Base-by-base conservation (phyloP, 2,888 invertebrate species). In the Lutraria lutraria region DNA sequence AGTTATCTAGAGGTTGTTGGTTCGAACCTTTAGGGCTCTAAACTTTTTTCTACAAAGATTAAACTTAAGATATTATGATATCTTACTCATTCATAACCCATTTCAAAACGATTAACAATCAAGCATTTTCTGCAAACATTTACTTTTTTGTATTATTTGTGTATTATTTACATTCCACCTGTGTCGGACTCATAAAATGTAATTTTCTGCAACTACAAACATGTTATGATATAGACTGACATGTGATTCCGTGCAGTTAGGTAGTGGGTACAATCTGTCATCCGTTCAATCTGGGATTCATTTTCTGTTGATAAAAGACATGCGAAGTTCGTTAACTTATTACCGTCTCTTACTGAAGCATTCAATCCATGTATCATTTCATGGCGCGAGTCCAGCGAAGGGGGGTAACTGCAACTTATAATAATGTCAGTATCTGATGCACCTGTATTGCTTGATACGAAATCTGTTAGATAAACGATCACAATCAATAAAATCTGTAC, bases 281-380 rank as follows among this genome's bases (percentile, higher is more conserved):
- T 13, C 76, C 25, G 6, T 19, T 34, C 76, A 76, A 76, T 76
- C 76, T 76, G 76, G 76, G 10, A 76, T 31, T 19, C 76, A 76
- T 76, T 34, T 34, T 76, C 12, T 31, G 34, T 76, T 34, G 76
- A 76, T 76, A 76, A 76, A 76, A 76, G 76, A 68, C 76, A 76
- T 34, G 76, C 34, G 76, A 76, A 76, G 31, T 76, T 76, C 76
- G 31, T 76, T 76, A 76, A 76, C 34, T 31, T 76, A 76, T 34
- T 34, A 76, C 76, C 13, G 21, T 76, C 6, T 76, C 29, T 76
- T 31, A 76, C 76, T 31, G 76, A 31, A 34, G 76, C 76, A 34
- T 76, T 76, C 34, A 76, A 76, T 31, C 13, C 76, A 76, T 29
- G 76, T 76, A 76, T 34, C 10, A 76, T 76, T 76, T 31, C 76